Percentiles rank a stretch among this genome's conserved stretches.
Evolutionary conservation across 2,113 vertebrate species (phyloP).

Genomic region (Xyrauchen texanus): DNA sequence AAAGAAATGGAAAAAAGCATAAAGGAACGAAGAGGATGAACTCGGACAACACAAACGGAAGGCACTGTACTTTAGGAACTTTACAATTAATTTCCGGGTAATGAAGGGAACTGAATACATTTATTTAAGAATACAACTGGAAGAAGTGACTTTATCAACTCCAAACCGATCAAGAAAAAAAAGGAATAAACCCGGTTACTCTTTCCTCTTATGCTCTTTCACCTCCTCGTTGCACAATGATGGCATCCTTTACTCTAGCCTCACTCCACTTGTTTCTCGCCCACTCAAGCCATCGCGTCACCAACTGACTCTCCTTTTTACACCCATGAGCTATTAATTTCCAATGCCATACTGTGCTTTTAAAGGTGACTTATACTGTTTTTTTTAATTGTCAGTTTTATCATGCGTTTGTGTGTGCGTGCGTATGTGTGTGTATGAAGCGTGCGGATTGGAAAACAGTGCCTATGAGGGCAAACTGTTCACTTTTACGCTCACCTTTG

Average conservation of each 20-base stretch:
- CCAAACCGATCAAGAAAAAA: conserved; percentile 28
- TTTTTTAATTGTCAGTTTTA: conserved; percentile 30
- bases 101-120: conserved; percentile 49
- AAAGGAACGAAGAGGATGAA: not conserved
- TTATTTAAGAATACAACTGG: conserved; percentile 51
- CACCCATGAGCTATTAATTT: conserved; percentile 70
- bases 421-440: not conserved
- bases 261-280: conserved; percentile 30
- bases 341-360: conserved; percentile 78
- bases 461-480: conserved; percentile 70
- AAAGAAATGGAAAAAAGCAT: not conserved
- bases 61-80: conserved; percentile 38
- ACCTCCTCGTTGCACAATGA: conserved; percentile 48
- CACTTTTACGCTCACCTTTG: not conserved
- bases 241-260: conserved; percentile 44
- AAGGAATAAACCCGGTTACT: conserved; percentile 32
- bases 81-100: conserved; percentile 35
- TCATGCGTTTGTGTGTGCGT: conserved; percentile 10
- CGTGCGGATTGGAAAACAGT: conserved; percentile 72
- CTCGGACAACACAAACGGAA: not conserved
- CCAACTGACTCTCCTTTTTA: conserved; percentile 36
- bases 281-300: conserved; percentile 11
- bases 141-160: conserved; percentile 28
- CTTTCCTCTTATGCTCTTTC: not conserved
- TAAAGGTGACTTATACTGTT: conserved; percentile 61